These are phyloP conservation scores for Phalangium opilio DNA, from an alignment of 2,888 invertebrate species.

Conservation along the genomic window DNA sequence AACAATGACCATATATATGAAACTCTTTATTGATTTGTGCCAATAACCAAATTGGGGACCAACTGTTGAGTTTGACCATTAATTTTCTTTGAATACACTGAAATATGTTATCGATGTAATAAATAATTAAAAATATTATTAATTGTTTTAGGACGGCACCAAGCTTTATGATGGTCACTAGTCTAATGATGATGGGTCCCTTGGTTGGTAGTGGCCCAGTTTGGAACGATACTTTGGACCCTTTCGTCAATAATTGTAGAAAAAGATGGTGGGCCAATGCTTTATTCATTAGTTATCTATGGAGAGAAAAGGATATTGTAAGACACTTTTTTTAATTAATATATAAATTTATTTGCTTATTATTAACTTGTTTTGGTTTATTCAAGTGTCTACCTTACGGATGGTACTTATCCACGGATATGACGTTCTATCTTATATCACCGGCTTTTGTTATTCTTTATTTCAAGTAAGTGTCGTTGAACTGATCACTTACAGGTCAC, in stretches of 20 bases:
- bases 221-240: conserved; percentile 15
- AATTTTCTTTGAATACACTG: too few species aligned
- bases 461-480: conserved; percentile 8
- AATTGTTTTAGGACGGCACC: conserved; percentile 11
- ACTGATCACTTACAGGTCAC: not conserved
- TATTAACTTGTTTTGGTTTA: too few species aligned
- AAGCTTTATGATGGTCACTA: conserved; percentile 14
- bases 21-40: too few species aligned
- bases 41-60: too few species aligned
- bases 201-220: conserved; percentile 14
- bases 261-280: conserved; percentile 17
- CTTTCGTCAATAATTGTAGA: conserved; percentile 13
- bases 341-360: too few species aligned
- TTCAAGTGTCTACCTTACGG: conserved; percentile 18
- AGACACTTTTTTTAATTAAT: too few species aligned
- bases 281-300: conserved; percentile 8
- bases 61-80: too few species aligned
- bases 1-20: too few species aligned
- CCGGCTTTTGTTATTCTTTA: conserved; percentile 12
- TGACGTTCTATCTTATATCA: conserved; percentile 16
- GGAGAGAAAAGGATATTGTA: too few species aligned
- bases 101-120: too few species aligned
- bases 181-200: conserved; percentile 13
- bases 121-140: too few species aligned
- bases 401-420: conserved; percentile 17